phyloP scores from a whole-genome alignment of 2,888 invertebrate genomes.

The Punctoribates punctum region DNA sequence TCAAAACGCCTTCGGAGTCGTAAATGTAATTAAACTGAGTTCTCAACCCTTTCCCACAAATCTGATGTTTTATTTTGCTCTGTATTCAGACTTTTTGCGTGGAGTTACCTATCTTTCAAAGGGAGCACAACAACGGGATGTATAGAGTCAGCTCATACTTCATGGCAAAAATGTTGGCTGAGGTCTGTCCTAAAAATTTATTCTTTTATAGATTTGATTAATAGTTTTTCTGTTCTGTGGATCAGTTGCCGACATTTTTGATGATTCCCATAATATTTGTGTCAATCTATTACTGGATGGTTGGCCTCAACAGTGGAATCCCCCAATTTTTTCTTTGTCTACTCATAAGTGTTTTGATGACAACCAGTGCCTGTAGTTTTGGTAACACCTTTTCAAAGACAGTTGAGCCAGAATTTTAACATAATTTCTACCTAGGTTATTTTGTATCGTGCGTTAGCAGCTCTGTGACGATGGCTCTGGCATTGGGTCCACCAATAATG shows the following conservation, averaged over 20 bases:
- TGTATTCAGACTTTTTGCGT: constrained; percentile 73
- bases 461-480: constrained; percentile 79
- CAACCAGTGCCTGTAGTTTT: constrained; percentile 38
- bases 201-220: not conserved
- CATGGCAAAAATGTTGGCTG: constrained; percentile 81
- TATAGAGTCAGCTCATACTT: constrained; percentile 88
- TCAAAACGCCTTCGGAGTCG: constrained; percentile 56
- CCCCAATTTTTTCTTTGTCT: not conserved
- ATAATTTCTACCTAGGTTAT: too few relatives aligned
- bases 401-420: not conserved
- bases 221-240: not conserved
- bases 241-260: constrained; percentile 67
- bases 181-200: constrained; percentile 52
- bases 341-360: constrained; percentile 25
- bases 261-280: constrained; percentile 77
- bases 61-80: not conserved
- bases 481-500: constrained; percentile 83
- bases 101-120: constrained; percentile 80
- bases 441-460: constrained; percentile 80
- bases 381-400: constrained; percentile 11
- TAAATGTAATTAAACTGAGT: constrained; percentile 53
- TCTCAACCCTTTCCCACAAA: not conserved
- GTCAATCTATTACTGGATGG: constrained; percentile 78
- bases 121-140: constrained; percentile 84
- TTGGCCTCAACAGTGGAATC: constrained; percentile 59